Conservation (phyloP, 2,797 vertebrate species). For the Pangasius larnaudii region DNA sequence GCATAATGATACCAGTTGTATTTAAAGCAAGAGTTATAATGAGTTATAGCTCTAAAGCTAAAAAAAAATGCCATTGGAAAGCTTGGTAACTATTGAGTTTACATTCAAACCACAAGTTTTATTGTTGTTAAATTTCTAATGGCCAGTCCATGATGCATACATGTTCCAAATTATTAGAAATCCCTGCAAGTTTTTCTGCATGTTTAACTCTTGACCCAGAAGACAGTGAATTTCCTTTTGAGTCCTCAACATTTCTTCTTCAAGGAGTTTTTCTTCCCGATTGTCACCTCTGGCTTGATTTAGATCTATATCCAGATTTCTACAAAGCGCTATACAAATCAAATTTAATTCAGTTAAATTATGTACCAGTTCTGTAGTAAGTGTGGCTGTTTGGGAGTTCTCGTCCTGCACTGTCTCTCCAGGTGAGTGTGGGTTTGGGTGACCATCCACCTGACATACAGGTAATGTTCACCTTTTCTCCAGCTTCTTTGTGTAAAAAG, state of each 20-base stretch:
- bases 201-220: neutral
- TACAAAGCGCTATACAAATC: neutral
- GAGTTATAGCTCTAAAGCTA: neutral
- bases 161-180: too few relatives aligned
- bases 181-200: neutral
- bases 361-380: neutral
- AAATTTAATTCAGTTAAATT: neutral
- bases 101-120: too few relatives aligned
- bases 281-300: neutral
- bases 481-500: neutral
- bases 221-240: neutral
- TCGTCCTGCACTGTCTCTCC: conserved; percentile 31
- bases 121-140: neutral
- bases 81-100: too few relatives aligned
- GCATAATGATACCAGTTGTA: neutral
- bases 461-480: neutral
- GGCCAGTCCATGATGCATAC: neutral
- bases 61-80: neutral
- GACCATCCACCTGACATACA: neutral
- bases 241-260: neutral
- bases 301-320: neutral
- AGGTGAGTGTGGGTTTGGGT: conserved; percentile 34
- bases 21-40: too few relatives aligned
- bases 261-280: neutral
- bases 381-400: conserved; percentile 3